Base-by-base conservation (phyloP, 64 coral and sea anemone genomes). In the Montipora cactus region DNA sequence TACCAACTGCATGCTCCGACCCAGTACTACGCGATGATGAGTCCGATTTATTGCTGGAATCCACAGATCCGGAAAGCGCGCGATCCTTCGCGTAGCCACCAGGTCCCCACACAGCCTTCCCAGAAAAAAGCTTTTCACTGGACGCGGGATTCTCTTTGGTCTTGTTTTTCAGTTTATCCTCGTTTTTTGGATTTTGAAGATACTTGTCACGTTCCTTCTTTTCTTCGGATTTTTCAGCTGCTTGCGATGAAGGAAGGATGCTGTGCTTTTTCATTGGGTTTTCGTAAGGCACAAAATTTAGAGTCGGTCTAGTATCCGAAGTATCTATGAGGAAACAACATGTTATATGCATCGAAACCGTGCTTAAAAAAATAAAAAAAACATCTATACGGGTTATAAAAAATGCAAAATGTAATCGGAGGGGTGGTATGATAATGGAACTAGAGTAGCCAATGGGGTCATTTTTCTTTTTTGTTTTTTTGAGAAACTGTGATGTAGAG, bases 11-110 rank as follows among this genome's bases (percentile, higher is more conserved):
- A 52, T 64, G 8, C 14, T 93, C 92, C n/a, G 92, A 93, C 16
- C 84, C 92, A 72, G 92, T 88, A 62, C 92, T 93, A 48, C 76
- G 85, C 16, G 92, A 93, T 3, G 92, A 93, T 5, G 92, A 93
- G 25, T 82, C 92, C 14, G 92, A 93, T 77, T 76, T 88, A 87
- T 74, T 93, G 15, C 74, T 52, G 7, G 91, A 93, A 25, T 93
- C 91, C 0, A 77, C 61, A 10, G 84, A 93, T 11, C 76, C 92
- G 18, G 92, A 87, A 15, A 14, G 16, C 18, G 47, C 79, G 16
- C 59, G 91, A 76, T 76, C 68, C 23, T 81, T 93, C 13, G 76
- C 59, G 51, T 93, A 93, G 57, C 92, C 92, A 15, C 81, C 74
- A 88, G 92, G 92, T 5, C 92, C 92, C 92, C 92, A 93, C 16